These are phyloP conservation scores for Macaria liturata DNA, from an alignment of 2,888 invertebrate species.

Conservation along the genomic window DNA sequence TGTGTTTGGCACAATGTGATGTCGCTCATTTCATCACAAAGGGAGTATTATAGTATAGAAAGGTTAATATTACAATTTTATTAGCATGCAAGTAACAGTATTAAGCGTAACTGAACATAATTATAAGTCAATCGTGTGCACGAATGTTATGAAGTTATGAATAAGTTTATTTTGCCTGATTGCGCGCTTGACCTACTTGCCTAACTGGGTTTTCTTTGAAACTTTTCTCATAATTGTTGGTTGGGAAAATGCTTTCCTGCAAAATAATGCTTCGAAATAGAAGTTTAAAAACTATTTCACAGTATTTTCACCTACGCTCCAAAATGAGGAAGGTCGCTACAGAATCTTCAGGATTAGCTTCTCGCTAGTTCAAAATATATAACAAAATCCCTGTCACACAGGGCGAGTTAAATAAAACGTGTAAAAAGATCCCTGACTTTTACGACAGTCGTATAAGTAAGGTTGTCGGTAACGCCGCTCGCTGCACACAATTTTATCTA, in stretches of 20 bases:
- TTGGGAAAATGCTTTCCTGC: constrained; percentile 23
- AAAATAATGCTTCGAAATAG: constrained; percentile 23
- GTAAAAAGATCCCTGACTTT: constrained; percentile 36
- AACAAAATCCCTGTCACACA: constrained; percentile 33
- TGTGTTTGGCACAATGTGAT: constrained; percentile 1
- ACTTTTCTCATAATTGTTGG: constrained; percentile 29
- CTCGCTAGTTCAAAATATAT: constrained; percentile 31
- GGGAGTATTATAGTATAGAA: no score
- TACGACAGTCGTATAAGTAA: constrained; percentile 36
- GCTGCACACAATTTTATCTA: constrained; percentile 29
- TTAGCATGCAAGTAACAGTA: no score
- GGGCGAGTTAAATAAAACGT: constrained; percentile 34
- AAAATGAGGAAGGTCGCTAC: constrained; percentile 1
- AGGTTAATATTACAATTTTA: no score
- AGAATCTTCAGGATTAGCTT: constrained; percentile 31
- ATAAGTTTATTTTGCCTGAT: constrained; percentile 27
- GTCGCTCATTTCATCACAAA: neutral
- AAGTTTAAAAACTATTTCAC: no score
- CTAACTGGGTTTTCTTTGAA: constrained; percentile 23
- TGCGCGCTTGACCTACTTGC: constrained; percentile 22
- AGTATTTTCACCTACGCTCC: constrained; percentile 1
- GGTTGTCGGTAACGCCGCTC: constrained; percentile 30
- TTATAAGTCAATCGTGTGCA: constrained; percentile 12
- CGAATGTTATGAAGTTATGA: constrained; percentile 21
- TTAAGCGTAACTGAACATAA: no score